These are phyloP conservation scores for Allygus modestus DNA, from an alignment of 2,888 invertebrate species.

Conservation along the genomic window DNA sequence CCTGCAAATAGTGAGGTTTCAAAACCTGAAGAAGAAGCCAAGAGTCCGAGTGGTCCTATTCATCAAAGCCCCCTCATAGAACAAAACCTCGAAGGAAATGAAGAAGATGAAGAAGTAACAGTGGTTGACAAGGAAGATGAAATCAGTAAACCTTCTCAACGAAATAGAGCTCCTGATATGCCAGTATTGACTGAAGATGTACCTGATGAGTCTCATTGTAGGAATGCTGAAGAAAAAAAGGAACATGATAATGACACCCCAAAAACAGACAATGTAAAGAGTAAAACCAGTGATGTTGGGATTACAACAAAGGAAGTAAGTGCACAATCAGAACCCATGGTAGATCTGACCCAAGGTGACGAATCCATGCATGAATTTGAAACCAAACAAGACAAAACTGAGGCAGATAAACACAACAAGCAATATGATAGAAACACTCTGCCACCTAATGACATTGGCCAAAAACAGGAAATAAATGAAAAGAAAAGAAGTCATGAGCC, in stretches of 20 bases:
- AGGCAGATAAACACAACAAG: neutral
- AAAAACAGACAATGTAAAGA: neutral
- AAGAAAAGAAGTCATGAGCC: conserved; percentile 51
- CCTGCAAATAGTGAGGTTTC: conserved; percentile 62
- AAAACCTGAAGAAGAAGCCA: neutral
- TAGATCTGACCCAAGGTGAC: conserved; percentile 43
- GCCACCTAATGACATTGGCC: neutral
- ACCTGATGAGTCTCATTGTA: neutral
- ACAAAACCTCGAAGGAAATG: conserved; percentile 72
- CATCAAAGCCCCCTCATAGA: conserved; percentile 70
- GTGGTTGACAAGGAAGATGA: conserved; percentile 44
- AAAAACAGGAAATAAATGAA: conserved; percentile 46
- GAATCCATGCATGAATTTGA: conserved; percentile 45
- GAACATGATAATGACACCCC: neutral
- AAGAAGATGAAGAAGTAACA: conserved; percentile 67
- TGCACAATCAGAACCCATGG: conserved; percentile 52
- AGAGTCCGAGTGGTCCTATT: neutral
- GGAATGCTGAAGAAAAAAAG: neutral
- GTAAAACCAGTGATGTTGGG: neutral
- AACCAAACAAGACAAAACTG: conserved; percentile 11
- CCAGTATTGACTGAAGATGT: conserved; percentile 33
- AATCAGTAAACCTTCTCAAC: conserved; percentile 16
- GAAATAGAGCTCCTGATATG: conserved; percentile 41
- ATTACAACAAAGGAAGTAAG: conserved; percentile 34
- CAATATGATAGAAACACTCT: conserved; percentile 22